These are phyloP conservation scores for Brachionus paranguensis DNA, from an alignment of 1,140 invertebrate genomes.

Conservation along the genomic window DNA sequence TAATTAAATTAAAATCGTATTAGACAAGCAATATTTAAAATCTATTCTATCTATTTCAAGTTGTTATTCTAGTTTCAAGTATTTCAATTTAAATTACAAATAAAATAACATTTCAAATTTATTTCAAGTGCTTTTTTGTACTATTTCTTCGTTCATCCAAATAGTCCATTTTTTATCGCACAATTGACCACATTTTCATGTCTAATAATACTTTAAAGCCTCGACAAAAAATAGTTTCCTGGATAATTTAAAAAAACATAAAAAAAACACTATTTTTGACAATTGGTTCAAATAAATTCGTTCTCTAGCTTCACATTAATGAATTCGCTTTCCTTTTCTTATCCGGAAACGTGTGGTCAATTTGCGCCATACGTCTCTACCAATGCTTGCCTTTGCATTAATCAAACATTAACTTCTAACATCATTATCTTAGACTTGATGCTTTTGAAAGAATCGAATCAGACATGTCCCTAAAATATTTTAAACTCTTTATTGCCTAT, in stretches of 20 bases:
- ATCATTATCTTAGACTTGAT: not conserved
- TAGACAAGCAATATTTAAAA: constrained; percentile 34
- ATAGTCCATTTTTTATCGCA: not conserved
- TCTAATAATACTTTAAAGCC: constrained; percentile 2
- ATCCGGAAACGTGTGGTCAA: not conserved
- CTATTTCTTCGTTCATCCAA: not conserved
- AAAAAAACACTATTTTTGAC: not conserved
- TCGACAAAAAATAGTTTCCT: not conserved
- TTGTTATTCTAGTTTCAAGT: not conserved
- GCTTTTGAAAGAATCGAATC: not conserved
- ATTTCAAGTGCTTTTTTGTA: not conserved
- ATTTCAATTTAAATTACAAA: constrained; percentile 9
- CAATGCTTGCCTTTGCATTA: not conserved
- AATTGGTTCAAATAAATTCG: not conserved
- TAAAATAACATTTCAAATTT: constrained; percentile 14
- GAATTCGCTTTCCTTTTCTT: not conserved
- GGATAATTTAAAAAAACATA: not conserved
- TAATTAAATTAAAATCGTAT: constrained; percentile 36
- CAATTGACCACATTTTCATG: constrained; percentile 34
- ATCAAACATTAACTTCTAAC: not conserved
- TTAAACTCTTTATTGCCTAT: not conserved
- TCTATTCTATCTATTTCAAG: not conserved
- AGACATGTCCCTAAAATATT: not conserved
- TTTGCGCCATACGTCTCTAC: not conserved
- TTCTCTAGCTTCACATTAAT: not conserved